Evolutionary conservation across 2,113 vertebrate species (phyloP).

Genomic region (Rhegmatorhina hoffmannsi): DNA sequence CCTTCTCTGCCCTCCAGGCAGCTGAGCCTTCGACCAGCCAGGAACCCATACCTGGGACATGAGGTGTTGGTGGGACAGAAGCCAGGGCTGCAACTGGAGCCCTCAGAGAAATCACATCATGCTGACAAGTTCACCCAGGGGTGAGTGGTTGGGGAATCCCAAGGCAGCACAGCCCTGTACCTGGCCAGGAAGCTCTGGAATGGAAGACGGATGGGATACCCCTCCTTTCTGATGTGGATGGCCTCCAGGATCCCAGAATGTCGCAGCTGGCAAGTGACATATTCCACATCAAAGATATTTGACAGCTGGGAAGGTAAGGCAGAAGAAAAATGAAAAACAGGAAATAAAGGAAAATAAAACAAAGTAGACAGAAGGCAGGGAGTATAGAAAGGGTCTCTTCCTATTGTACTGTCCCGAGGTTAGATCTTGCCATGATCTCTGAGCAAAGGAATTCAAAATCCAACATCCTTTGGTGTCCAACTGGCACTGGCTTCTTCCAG

Average conservation of each 20-base stretch:
- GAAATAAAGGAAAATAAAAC: neutral
- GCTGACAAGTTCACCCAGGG: neutral
- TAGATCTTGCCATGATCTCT: neutral
- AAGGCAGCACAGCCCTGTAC: slow-evolving; percentile 44
- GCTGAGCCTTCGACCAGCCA: slow-evolving; percentile 48
- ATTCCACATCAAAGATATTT: slow-evolving; percentile 86
- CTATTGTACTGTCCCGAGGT: neutral
- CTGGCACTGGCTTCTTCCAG: neutral
- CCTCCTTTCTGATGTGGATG: slow-evolving; percentile 80
- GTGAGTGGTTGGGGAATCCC: neutral
- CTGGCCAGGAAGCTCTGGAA: slow-evolving; percentile 84
- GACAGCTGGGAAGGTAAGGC: slow-evolving; percentile 73
- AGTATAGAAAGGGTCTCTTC: neutral
- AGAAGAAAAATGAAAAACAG: neutral
- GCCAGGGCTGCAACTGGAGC: neutral
- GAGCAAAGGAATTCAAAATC: neutral
- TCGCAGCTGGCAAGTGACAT: slow-evolving; percentile 83
- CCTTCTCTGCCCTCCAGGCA: slow-evolving; percentile 70
- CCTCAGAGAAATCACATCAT: neutral
- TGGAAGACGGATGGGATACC: slow-evolving; percentile 82
- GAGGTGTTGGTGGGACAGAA: neutral
- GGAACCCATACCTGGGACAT: slow-evolving; percentile 77
- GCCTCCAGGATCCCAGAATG: slow-evolving; percentile 86
- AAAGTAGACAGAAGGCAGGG: neutral
- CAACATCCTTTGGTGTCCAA: neutral